Evolutionary conservation across 92 coral and sea anemone genomes (phyloP).

Genomic region (Montipora capitata): DNA sequence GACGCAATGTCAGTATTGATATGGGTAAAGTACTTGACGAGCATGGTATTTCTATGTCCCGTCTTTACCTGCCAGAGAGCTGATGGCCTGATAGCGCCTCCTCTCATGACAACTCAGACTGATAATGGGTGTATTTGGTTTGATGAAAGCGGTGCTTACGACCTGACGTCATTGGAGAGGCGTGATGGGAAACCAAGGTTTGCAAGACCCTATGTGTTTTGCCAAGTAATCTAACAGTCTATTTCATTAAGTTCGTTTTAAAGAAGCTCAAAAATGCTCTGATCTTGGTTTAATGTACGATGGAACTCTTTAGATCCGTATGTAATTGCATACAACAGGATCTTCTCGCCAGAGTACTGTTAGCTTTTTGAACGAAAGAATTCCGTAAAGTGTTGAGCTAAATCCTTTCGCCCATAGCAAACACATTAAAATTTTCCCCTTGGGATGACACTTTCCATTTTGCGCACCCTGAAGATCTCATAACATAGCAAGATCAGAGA

Average conservation of each 20-base stretch:
- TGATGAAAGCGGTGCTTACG: background rate
- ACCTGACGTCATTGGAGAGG: background rate
- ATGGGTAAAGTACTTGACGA: no score
- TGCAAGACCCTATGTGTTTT: background rate
- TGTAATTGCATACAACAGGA: no score
- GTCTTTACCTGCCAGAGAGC: background rate
- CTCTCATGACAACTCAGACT: background rate
- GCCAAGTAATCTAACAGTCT: no score
- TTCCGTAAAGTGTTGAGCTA: background rate
- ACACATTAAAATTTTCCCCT: background rate
- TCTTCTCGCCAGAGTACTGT: no score
- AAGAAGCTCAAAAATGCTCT: no score
- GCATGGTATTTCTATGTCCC: background rate
- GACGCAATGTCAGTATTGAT: no score
- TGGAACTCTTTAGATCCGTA: no score
- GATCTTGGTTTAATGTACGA: no score
- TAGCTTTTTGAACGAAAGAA: background rate
- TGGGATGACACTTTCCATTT: background rate
- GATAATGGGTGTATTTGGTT: background rate
- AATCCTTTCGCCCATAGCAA: background rate
- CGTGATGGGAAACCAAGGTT: slow-evolving; percentile 1
- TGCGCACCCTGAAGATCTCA: no score
- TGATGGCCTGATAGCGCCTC: background rate
- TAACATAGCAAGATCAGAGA: no score
- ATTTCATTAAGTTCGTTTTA: no score